These are phyloP conservation scores for Chlorodrepanis virens DNA, from an alignment of 2,113 vertebrate species.

Conservation along the genomic window DNA sequence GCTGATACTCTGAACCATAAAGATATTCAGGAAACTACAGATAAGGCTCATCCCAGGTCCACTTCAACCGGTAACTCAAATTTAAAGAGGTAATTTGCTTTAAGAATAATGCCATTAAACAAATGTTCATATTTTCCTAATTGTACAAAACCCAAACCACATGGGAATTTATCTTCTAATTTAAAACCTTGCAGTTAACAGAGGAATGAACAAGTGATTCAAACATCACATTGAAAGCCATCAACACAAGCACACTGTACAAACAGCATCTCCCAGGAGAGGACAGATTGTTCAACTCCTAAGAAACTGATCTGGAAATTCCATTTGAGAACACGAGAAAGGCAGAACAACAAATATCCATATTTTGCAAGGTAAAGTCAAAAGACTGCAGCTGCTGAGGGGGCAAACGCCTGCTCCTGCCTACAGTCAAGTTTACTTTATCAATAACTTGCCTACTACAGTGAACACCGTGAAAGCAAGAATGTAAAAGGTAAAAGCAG, in stretches of 20 bases:
- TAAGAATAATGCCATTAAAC: neutral
- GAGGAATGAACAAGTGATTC: neutral
- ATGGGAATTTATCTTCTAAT: neutral
- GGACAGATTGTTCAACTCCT: neutral
- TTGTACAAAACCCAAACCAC: neutral
- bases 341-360: neutral
- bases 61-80: neutral
- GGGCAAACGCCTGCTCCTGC: neutral
- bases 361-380: neutral
- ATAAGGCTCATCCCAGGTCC: neutral
- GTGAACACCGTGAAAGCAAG: neutral
- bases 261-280: neutral
- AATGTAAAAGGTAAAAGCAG: neutral
- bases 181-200: neutral
- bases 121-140: neutral
- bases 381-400: neutral
- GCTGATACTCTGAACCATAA: neutral
- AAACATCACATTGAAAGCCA: neutral
- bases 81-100: neutral
- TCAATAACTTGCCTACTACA: neutral
- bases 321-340: neutral
- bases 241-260: neutral
- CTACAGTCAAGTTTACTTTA: neutral
- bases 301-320: neutral
- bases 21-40: neutral